phyloP scores from a whole-genome alignment of 2,797 vertebrate genomes.

The Coregonus suidteri region DNA sequence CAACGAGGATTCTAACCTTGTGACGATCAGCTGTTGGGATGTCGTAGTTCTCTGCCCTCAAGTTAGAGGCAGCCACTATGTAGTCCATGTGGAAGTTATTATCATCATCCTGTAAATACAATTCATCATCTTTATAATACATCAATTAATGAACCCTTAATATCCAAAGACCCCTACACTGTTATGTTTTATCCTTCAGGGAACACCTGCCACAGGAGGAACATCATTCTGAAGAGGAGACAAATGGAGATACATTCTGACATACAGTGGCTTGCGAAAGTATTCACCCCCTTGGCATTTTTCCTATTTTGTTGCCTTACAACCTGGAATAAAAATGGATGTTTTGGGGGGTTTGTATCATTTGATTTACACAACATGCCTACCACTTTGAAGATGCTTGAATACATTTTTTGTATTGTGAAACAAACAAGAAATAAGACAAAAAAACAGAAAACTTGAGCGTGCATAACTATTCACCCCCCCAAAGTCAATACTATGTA shows the following conservation, averaged over 20 bases:
- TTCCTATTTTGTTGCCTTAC: too few relatives aligned
- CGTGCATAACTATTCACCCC: too few relatives aligned
- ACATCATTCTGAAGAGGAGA: not conserved
- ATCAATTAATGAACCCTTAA: not conserved
- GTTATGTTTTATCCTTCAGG: not conserved
- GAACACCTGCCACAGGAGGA: not conserved
- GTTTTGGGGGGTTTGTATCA: too few relatives aligned
- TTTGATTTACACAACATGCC: too few relatives aligned
- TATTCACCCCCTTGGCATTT: too few relatives aligned
- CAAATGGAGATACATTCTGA: slow-evolving; percentile 8
- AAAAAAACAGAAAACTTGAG: too few relatives aligned
- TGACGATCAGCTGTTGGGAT: slow-evolving; percentile 75
- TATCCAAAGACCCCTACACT: not conserved
- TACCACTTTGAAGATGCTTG: too few relatives aligned
- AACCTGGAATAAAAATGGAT: too few relatives aligned
- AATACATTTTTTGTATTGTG: too few relatives aligned
- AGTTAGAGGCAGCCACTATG: slow-evolving; percentile 82
- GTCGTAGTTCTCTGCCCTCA: slow-evolving; percentile 83
- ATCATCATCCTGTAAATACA: slow-evolving; percentile 78
- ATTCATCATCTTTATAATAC: not conserved
- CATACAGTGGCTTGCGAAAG: too few relatives aligned
- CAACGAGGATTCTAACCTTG: slow-evolving; percentile 66
- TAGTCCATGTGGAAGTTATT: slow-evolving; percentile 84
- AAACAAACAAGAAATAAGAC: too few relatives aligned
- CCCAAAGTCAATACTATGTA: too few relatives aligned